Evolutionary conservation across 2,113 vertebrate genomes (phyloP), one percentile per base, ranked within the genome.

Genomic region (Seriola quinqueradiata): DNA sequence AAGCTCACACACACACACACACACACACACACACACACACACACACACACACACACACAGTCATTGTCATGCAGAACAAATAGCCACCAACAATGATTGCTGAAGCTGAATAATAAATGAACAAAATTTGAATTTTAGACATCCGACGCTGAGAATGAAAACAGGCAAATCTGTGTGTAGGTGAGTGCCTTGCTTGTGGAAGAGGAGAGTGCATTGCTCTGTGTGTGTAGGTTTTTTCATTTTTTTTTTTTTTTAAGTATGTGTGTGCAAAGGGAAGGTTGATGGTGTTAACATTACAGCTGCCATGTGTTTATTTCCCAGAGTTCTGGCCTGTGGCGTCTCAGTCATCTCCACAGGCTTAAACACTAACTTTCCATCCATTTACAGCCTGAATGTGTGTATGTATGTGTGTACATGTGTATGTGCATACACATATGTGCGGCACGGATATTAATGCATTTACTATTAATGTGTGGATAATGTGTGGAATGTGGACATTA

Each of bases 221-320:
- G 64, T 55, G 34, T 63, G 50, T 57, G 19, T n/a, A 19, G 28
- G 28, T 28, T 28, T 28, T 28, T 28, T 28, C 28, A n/a, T 25
- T 25, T 25, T 25, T 28, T 28, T 28, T 28, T 28, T 28, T 28
- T 28, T 28, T 28, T 28, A 28, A 28, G 28, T 28, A 28, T 28
- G 28, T 44, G 21, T 52, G 54, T 86, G 75, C 67, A 46, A 12
- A 81, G 34, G 42, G 57, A 83, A 74, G 28, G 71, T 46, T 82
- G 81, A 79, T 74, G 61, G 85, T 92, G 93, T 90, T 89, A 89
- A 86, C 89, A 89, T 91, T 87, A 90, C 75, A 87, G 86, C 89
- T 83, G 85, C 83, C 85, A 79, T 85, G 87, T 93, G 89, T 94
- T 93, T 93, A 92, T 92, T 93, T 94, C 82, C 70, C 79, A 84